Percentiles rank a stretch among this genome's conserved stretches.
These are phyloP conservation scores for Nymphalis urticae DNA, from an alignment of 2,888 invertebrate genomes.

Conservation along the genomic window DNA sequence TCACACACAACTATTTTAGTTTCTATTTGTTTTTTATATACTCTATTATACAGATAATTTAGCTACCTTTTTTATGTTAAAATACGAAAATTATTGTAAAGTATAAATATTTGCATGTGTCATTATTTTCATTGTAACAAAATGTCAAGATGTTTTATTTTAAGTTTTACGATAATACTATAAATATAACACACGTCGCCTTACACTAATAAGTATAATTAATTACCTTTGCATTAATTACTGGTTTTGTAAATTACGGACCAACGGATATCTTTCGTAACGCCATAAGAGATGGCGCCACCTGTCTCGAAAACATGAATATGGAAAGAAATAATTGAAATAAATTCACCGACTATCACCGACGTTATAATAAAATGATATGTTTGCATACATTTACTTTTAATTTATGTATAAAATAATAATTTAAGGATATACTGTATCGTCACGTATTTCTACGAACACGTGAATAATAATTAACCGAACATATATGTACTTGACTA, in stretches of 20 bases:
- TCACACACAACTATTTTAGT: background rate
- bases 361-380: background rate
- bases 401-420: background rate
- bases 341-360: background rate
- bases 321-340: slow-evolving; percentile 4
- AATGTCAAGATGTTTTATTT: no score
- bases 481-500: no score
- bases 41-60: background rate
- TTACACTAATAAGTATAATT: slow-evolving; percentile 10
- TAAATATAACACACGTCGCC: background rate
- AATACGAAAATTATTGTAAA: background rate
- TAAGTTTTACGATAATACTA: background rate
- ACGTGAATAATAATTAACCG: background rate
- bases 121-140: no score
- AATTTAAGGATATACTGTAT: slow-evolving; percentile 2
- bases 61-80: background rate
- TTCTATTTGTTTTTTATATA: background rate
- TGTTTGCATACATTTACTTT: background rate
- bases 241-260: background rate
- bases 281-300: slow-evolving; percentile 62
- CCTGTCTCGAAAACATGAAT: slow-evolving; percentile 41
- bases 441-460: background rate
- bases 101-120: no score
- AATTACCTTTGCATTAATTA: slow-evolving; percentile 3
- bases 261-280: background rate